Conservation (phyloP, 2,888 invertebrate species). For the Lasioglossum malachurum region DNA sequence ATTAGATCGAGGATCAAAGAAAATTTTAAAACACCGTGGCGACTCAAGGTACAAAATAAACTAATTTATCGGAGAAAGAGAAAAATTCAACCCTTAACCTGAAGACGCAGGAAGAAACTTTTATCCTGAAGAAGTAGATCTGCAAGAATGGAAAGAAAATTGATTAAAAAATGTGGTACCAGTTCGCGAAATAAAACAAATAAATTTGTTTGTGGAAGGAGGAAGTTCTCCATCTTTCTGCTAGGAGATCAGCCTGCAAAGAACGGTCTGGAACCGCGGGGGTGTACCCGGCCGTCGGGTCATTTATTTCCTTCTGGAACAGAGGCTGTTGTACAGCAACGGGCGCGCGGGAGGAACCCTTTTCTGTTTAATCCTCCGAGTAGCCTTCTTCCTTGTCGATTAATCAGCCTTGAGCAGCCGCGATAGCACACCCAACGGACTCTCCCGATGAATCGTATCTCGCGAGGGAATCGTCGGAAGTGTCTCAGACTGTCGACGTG, state of each 20-base stretch:
- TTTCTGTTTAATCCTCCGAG: constrained; percentile 24
- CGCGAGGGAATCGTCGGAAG: not conserved
- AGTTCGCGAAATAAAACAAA: not conserved
- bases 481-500: not conserved
- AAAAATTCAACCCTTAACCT: not conserved
- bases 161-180: not conserved
- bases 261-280: not conserved
- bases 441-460: constrained; percentile 16
- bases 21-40: not conserved
- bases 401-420: constrained; percentile 27
- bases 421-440: not conserved
- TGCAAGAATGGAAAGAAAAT: not conserved
- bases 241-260: not conserved
- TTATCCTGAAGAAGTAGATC: not conserved
- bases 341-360: not conserved
- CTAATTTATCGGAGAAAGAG: too few relatives aligned
- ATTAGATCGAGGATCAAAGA: not conserved
- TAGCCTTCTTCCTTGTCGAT: constrained; percentile 19
- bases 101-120: not conserved
- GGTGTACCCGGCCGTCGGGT: not conserved
- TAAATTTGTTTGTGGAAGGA: not conserved
- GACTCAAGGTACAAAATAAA: not conserved
- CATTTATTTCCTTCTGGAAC: constrained; percentile 31
- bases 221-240: not conserved
- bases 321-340: constrained; percentile 7